These are phyloP conservation scores for Strongylocentrotus purpuratus DNA, from an alignment of 35 echinoderm and acorn worm genomes.

Conservation along the genomic window DNA sequence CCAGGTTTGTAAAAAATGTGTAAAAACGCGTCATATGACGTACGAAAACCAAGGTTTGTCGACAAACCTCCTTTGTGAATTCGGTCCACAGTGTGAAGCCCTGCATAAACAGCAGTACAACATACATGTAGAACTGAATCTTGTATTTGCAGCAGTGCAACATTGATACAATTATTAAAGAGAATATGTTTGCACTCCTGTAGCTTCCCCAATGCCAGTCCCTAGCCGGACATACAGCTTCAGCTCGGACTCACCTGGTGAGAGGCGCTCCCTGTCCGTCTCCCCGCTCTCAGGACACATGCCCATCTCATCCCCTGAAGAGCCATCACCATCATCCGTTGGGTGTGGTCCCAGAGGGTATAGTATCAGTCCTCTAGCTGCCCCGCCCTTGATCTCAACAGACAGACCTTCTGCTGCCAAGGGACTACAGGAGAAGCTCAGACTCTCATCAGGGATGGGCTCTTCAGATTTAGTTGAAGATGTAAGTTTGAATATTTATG, in stretches of 20 bases:
- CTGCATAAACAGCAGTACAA: too few relatives aligned
- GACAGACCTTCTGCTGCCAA: neutral
- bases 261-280: constrained; percentile 70
- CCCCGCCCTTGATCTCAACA: constrained; percentile 35
- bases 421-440: constrained; percentile 62
- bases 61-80: too few relatives aligned
- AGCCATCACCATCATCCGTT: constrained; percentile 51
- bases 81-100: too few relatives aligned
- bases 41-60: too few relatives aligned
- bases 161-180: neutral
- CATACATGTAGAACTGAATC: too few relatives aligned
- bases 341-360: neutral
- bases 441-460: constrained; percentile 54
- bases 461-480: constrained; percentile 71
- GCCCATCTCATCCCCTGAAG: constrained; percentile 97
- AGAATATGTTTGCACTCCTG: neutral
- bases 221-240: constrained; percentile 79
- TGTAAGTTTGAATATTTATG: constrained; percentile 41
- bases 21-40: too few relatives aligned
- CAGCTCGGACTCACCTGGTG: constrained; percentile 80
- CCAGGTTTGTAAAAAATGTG: too few relatives aligned
- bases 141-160: neutral
- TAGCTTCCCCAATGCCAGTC: constrained; percentile 95
- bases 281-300: constrained; percentile 78
- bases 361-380: constrained; percentile 69